Evolutionary conservation across 2,113 vertebrate species (phyloP).

Genomic region (Gallinago jamesoni): DNA sequence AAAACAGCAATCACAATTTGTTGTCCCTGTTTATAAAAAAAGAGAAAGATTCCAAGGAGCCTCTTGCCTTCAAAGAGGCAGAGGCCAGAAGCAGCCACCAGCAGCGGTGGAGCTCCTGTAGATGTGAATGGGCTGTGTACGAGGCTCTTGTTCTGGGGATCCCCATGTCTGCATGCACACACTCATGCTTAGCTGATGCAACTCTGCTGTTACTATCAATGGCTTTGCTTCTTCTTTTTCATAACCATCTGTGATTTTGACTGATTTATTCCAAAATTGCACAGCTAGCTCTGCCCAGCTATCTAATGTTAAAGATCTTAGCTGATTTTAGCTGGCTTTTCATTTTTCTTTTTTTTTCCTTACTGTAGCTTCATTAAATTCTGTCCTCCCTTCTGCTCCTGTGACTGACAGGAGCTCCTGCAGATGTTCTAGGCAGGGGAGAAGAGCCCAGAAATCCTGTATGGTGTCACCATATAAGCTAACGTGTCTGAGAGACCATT

Average conservation of each 20-base stretch:
- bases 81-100: background rate
- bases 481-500: background rate
- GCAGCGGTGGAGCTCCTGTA: background rate
- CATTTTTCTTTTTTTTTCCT: background rate
- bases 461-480: background rate
- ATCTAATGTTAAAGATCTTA: background rate
- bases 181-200: background rate
- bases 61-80: background rate
- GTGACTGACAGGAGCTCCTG: background rate
- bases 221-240: slow-evolving; percentile 29
- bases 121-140: background rate
- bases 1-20: background rate
- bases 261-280: slow-evolving; percentile 10
- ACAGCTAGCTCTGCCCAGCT: background rate
- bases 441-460: background rate
- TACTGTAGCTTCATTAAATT: background rate
- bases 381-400: background rate
- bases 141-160: background rate
- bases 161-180: background rate
- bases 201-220: background rate
- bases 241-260: background rate
- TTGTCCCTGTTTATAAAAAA: background rate
- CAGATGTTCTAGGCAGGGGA: background rate
- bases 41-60: background rate
- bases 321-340: background rate